Conservation (phyloP, 2,888 invertebrate species). For the Dusona sp. region DNA sequence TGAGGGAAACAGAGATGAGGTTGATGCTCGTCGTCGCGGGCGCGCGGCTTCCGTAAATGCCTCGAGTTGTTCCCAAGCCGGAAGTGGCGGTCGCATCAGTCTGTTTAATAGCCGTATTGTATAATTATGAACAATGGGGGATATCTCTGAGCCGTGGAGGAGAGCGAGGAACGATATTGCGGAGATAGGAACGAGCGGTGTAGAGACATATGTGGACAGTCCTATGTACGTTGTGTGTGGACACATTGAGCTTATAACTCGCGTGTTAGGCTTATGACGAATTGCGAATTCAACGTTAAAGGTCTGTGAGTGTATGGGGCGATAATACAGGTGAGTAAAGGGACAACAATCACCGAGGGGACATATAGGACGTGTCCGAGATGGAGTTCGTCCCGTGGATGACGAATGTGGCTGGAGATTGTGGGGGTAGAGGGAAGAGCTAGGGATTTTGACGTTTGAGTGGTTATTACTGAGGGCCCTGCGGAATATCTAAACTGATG, state of each 20-base stretch:
- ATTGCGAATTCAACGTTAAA: constrained; percentile 63
- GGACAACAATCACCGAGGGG: neutral
- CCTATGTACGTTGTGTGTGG: constrained; percentile 29
- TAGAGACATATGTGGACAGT: constrained; percentile 62
- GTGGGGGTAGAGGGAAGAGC: constrained; percentile 46
- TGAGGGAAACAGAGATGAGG: constrained; percentile 60
- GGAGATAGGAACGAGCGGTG: constrained; percentile 72
- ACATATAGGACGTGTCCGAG: constrained; percentile 78
- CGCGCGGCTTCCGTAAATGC: constrained; percentile 81
- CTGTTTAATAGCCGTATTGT: constrained; percentile 85
- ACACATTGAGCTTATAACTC: constrained; percentile 25
- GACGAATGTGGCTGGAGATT: constrained; percentile 79
- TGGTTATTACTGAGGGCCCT: constrained; percentile 33
- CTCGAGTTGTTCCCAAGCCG: constrained; percentile 76
- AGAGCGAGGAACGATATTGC: constrained; percentile 71
- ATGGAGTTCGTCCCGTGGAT: constrained; percentile 78
- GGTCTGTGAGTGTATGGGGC: constrained; percentile 41
- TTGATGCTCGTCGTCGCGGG: constrained; percentile 73
- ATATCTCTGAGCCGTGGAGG: constrained; percentile 49
- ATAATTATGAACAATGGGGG: constrained; percentile 83
- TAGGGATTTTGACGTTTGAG: constrained; percentile 80
- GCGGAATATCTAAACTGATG: constrained; percentile 4
- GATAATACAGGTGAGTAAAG: constrained; percentile 1
- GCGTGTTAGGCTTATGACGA: constrained; percentile 29
- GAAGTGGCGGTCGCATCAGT: constrained; percentile 84